A percentile compares a stretch with the other conserved stretches of the same genome.
Conservation (phyloP, 2,797 vertebrate species). For the Gymnoscopelus microlampas region DNA sequence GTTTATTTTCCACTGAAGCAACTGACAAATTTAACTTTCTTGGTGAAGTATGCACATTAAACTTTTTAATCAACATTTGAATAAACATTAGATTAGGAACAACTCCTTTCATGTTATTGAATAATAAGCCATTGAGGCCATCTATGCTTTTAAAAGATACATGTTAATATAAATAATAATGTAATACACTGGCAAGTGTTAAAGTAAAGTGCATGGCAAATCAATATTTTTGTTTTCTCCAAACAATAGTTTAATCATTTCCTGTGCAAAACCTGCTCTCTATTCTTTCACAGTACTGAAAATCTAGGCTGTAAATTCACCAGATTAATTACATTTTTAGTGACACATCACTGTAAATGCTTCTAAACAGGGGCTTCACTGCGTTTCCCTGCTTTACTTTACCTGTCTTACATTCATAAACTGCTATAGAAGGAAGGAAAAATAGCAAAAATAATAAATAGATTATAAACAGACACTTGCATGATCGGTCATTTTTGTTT, state of each 20-base stretch:
- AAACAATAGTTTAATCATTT: slow-evolving; percentile 52
- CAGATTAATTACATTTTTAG: too few relatives aligned
- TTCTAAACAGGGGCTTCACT: too few relatives aligned
- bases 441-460: slow-evolving; percentile 37
- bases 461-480: slow-evolving; percentile 33
- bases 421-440: slow-evolving; percentile 35
- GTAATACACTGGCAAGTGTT: slow-evolving; percentile 47
- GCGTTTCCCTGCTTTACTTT: slow-evolving; percentile 10
- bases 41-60: slow-evolving; percentile 5
- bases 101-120: slow-evolving; percentile 14
- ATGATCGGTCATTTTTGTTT: slow-evolving; percentile 17
- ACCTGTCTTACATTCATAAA: slow-evolving; percentile 40
- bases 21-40: slow-evolving; percentile 20
- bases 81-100: slow-evolving; percentile 17
- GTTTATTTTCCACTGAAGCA: neutral
- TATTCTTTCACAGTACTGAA: slow-evolving; percentile 36
- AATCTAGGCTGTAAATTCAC: slow-evolving; percentile 20
- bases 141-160: slow-evolving; percentile 40
- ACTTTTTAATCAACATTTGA: slow-evolving; percentile 8
- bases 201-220: slow-evolving; percentile 72
- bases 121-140: slow-evolving; percentile 27
- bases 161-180: slow-evolving; percentile 58
- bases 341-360: too few relatives aligned
- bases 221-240: slow-evolving; percentile 43
- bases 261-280: slow-evolving; percentile 56